A percentile compares a stretch with the other conserved stretches of the same genome.
phyloP scores from a whole-genome alignment of 1,140 invertebrate species.

The Platorchestia sp. region DNA sequence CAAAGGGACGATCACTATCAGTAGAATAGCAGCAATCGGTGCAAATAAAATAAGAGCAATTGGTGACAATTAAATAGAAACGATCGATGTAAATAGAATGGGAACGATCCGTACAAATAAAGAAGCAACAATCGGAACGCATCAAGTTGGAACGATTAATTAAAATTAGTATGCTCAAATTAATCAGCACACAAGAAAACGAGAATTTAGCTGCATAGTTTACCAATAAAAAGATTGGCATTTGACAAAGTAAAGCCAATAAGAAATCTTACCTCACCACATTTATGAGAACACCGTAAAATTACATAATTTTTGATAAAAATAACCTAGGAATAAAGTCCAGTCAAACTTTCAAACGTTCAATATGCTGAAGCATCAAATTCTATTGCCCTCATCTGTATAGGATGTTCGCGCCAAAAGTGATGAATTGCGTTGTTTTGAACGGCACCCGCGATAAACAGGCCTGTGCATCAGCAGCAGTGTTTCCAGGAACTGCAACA shows the following conservation, averaged over 20 bases:
- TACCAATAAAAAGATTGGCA: no score
- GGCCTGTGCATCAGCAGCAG: not conserved
- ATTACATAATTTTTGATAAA: not conserved
- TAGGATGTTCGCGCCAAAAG: not conserved
- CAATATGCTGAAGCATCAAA: not conserved
- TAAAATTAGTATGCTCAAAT: no score
- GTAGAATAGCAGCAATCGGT: no score
- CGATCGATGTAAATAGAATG: no score
- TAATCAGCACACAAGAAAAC: no score
- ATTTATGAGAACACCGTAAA: not conserved
- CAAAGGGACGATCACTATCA: no score
- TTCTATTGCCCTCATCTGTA: not conserved
- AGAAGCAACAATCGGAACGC: no score
- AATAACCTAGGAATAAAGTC: not conserved
- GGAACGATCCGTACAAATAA: no score
- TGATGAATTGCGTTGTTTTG: not conserved
- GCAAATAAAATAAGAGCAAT: no score
- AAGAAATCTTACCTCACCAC: not conserved
- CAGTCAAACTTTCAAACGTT: not conserved
- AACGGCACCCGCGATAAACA: not conserved
- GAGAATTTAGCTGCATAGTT: no score
- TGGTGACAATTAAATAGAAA: no score
- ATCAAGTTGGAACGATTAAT: no score
- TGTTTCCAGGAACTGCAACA: not conserved
- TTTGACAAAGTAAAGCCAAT: not conserved